Conservation (phyloP, 1,140 invertebrate genomes). For the Tyrophagus putrescentiae region DNA sequence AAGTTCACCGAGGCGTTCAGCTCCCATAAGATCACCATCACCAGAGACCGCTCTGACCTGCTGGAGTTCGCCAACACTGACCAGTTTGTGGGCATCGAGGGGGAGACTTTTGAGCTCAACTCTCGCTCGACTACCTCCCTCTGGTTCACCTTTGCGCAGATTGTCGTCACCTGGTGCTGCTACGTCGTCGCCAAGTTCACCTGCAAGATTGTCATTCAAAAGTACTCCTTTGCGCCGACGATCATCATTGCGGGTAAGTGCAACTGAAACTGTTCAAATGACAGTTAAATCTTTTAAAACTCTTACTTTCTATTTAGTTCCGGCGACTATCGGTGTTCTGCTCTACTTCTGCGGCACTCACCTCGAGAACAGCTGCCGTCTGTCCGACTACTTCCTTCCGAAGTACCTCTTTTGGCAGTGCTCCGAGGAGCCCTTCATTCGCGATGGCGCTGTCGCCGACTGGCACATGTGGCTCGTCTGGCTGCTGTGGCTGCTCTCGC, state of each 20-base stretch:
- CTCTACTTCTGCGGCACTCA: conserved; percentile 74
- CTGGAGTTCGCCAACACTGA: conserved; percentile 1
- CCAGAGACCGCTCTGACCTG: conserved; percentile 14
- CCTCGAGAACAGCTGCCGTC: conserved; percentile 69
- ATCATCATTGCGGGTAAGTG: conserved; percentile 73
- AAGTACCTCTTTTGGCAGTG: conserved; percentile 79
- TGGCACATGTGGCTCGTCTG: conserved; percentile 32
- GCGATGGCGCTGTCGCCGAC: conserved; percentile 23
- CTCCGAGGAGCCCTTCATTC: conserved; percentile 50
- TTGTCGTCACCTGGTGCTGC: conserved; percentile 63
- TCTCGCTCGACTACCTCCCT: conserved; percentile 37
- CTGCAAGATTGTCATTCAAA: conserved; percentile 86
- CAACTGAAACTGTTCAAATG: background rate
- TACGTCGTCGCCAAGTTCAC: conserved; percentile 87
- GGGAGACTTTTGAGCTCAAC: conserved; percentile 24
- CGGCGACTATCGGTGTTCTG: conserved; percentile 67
- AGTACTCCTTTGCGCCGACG: conserved; percentile 88
- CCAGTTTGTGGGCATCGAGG: conserved; percentile 22
- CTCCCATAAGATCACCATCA: conserved; percentile 23
- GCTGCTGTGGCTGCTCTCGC: conserved; percentile 41
- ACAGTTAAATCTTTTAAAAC: conserved; percentile 27
- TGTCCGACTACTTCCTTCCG: conserved; percentile 58
- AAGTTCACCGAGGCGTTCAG: conserved; percentile 25
- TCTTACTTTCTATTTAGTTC: conserved; percentile 80
- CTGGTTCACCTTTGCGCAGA: conserved; percentile 63